phyloP scores from a whole-genome alignment of 1,140 invertebrate genomes.

The Drosophila eugracilis region DNA sequence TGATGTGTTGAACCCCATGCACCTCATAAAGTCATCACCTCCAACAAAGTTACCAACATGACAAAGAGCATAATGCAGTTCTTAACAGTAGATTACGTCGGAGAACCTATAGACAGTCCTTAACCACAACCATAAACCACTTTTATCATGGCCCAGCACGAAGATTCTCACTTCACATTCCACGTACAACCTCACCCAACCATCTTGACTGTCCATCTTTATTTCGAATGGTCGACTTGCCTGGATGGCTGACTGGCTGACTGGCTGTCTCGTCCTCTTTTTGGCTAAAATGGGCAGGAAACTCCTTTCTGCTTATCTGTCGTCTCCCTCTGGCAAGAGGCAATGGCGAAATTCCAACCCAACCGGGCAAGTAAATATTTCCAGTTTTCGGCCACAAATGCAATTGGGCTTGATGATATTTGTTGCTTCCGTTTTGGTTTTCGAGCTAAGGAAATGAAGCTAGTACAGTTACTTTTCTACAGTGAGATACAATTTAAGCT shows the following conservation, averaged over 20 bases:
- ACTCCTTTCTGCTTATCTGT: constrained; percentile 13
- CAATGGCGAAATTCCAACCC: constrained; percentile 8
- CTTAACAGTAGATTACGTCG: constrained; percentile 60
- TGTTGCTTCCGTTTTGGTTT: constrained; percentile 77
- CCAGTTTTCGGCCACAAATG: constrained; percentile 80
- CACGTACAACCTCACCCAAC: constrained; percentile 12
- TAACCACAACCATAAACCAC: constrained; percentile 64
- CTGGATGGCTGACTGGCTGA: neutral
- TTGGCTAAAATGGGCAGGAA: constrained; percentile 46
- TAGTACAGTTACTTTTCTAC: constrained; percentile 40
- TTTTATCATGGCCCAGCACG: constrained; percentile 61
- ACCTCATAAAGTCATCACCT: constrained; percentile 4
- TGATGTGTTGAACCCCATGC: neutral
- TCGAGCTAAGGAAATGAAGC: constrained; percentile 71
- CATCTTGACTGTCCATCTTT: constrained; percentile 33
- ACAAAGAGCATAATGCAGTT: constrained; percentile 33
- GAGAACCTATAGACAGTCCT: constrained; percentile 40
- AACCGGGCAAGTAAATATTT: constrained; percentile 69
- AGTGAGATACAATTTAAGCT: neutral
- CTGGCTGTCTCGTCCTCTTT: constrained; percentile 1
- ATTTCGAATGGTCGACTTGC: constrained; percentile 29
- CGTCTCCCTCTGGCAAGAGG: constrained; percentile 12
- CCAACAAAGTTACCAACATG: constrained; percentile 3
- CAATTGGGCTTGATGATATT: constrained; percentile 83
- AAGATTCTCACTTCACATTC: constrained; percentile 40